Base-by-base conservation (phyloP, 1,140 invertebrate species). In the Magallana ariakensis region DNA sequence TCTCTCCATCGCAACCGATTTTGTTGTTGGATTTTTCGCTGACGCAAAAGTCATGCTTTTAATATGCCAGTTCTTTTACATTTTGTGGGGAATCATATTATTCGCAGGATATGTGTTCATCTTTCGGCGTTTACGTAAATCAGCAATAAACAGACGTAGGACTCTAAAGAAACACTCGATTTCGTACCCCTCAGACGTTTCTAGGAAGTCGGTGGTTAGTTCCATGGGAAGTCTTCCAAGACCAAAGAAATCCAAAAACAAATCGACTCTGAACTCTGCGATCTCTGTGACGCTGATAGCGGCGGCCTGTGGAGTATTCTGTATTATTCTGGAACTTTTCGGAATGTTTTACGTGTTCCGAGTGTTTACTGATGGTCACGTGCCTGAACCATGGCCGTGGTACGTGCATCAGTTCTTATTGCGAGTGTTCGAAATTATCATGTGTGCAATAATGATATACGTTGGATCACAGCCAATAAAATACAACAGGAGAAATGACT, bases 361-460 rank as follows among this genome's bases (percentile, higher is more conserved):
- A 91, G 89, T 95, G 58, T 87, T 84, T 60, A 58, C 81, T 6
- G 80, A 8, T 55, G 83, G 85, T 4, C 88, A 89, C 19, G 84
- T 83, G 55, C 92, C 92, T 26, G 86, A 94, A 57, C 95, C 96
- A 0, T 98, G 98, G 98, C 95, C 98, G 8, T 97, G 97, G 95
- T 98, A 97, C 97, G 96, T 97, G 10, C 98, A 97, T 95, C 97
- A 98, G 91, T 97, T 98, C 90, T 97, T 96, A 0, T 95, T 98
- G 55, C 95, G 98, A 22, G 95, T 98, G 0, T 96, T 98, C 53
- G 98, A 98, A 93, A 96, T 98, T 26, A 96, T 96, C 0, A 97
- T 98, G 90, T 97, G 97, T 89, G 96, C 96, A 11, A 95, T 98
- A 15, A 96, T 98, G 89, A 97, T 97, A 0, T 98, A 97, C 96